Percentiles rank a stretch among this genome's conserved stretches.
Evolutionary conservation across 2,888 invertebrate species (phyloP).

Genomic region (Drosophila neutralis): DNA sequence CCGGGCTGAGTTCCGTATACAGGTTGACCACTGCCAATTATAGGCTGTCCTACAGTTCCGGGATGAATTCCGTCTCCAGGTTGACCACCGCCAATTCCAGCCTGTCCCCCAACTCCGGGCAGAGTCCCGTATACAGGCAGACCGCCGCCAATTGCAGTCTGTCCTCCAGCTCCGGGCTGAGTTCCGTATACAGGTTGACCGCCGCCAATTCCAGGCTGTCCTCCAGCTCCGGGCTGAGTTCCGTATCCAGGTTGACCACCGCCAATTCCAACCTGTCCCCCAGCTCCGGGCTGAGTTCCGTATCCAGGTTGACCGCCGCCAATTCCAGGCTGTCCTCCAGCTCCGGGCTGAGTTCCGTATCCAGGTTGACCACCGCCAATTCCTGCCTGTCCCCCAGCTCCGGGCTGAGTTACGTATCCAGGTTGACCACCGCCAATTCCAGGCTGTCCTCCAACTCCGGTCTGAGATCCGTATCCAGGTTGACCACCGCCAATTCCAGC

Average conservation of each 20-base stretch:
- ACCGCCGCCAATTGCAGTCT: rapidly evolving
- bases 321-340: too few species aligned
- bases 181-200: not conserved
- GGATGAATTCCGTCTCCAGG: slow-evolving; percentile 30
- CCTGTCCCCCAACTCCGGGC: not conserved
- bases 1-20: slow-evolving; percentile 13
- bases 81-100: slow-evolving; percentile 9
- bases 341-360: not conserved
- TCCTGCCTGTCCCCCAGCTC: rapidly evolving
- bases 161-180: not conserved
- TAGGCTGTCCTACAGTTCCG: slow-evolving; percentile 21
- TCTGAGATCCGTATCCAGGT: too few species aligned
- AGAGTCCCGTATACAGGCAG: not conserved
- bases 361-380: not conserved
- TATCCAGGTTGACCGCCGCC: too few species aligned
- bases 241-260: not conserved
- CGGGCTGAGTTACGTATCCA: not conserved
- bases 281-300: not conserved
- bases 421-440: not conserved
- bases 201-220: not conserved
- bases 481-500: too few species aligned
- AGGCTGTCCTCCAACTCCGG: rapidly evolving
- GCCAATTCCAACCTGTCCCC: not conserved
- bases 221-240: not conserved
- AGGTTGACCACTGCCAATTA: slow-evolving; percentile 8